Percentiles rank a stretch among this genome's conserved stretches.
These are phyloP conservation scores for Turritopsis dohrnii DNA, from an alignment of 30 jellyfish, hydroid and myxozoan genomes.

Conservation along the genomic window DNA sequence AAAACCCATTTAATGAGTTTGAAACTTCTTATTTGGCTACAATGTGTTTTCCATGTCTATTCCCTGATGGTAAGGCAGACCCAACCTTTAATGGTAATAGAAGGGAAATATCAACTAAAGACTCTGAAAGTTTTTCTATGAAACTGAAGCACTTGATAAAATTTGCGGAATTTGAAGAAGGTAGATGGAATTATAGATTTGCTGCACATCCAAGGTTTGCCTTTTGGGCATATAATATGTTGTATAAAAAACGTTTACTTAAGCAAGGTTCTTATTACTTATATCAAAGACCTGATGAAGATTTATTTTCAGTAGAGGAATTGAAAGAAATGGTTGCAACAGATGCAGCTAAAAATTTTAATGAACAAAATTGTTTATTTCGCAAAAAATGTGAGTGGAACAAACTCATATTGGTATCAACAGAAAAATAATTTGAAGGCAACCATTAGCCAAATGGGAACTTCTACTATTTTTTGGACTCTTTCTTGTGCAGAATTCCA, in stretches of 20 bases:
- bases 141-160: constrained; percentile 37
- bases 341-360: not conserved
- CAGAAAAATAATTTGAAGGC: constrained; percentile 30
- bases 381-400: constrained; percentile 40
- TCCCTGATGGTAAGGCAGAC: constrained; percentile 42
- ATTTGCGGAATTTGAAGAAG: constrained; percentile 35
- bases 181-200: constrained; percentile 31
- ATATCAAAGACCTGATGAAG: too few relatives aligned
- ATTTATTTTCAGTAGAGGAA: constrained; percentile 16
- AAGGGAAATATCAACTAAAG: constrained; percentile 21
- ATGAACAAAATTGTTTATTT: constrained; percentile 37
- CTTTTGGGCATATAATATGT: too few relatives aligned
- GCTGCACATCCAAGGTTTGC: constrained; percentile 56
- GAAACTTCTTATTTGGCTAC: constrained; percentile 33
- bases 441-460: constrained; percentile 27
- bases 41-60: constrained; percentile 32
- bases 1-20: constrained; percentile 38
- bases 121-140: constrained; percentile 34
- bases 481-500: too few relatives aligned
- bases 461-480: constrained; percentile 54
- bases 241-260: constrained; percentile 40
- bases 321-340: constrained; percentile 32
- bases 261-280: constrained; percentile 34
- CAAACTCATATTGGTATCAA: constrained; percentile 44
- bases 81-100: constrained; percentile 22